Evolutionary conservation across 2,113 vertebrate genomes (phyloP), one percentile per base, ranked within the genome.

Genomic region (Panthera uncia): DNA sequence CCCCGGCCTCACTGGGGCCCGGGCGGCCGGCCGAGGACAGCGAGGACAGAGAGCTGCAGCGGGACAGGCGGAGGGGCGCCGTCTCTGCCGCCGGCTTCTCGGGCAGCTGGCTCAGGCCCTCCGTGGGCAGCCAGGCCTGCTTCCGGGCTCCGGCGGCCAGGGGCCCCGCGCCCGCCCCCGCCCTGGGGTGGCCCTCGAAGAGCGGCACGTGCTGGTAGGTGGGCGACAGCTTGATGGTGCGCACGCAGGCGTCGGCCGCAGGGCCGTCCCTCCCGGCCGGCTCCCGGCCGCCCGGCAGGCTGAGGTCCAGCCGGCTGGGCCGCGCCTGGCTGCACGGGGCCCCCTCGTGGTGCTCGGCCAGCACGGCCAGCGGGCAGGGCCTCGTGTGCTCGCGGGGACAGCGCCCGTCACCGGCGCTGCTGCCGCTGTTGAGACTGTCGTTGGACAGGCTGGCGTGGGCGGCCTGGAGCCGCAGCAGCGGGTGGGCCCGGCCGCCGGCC

Each of bases 11-110:
- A 48, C 98, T 99, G 99, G 88, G 99, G 98, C 0, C 99, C 21
- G 99, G 97, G 1, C 98, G 99, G 55, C 99, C 99, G 0, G 99
- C 99, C 0, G 99, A 99, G 45, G 99, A 99, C 3, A 99, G 99
- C 0, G 99, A 99, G 23, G 99, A 99, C 73, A 99, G 98, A 5
- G 99, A 99, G 87, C 99, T 99, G 95, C 99, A 99, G 1, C 99
- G 99, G 16, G 99, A 99, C 97, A 99, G 99, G 98, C 99, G 99
- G 92, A 99, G 99, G 0, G 99, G 99, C 1, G 99, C 99, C 45
- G 99, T 99, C 95, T 99, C 99, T 16, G 99, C 99, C 0, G 98
- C 99, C 97, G 99, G 99, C 98, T 99, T 99, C 96, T 99, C 99
- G 0, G 99, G 99, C 92, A 99, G 99, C 78, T 99, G 99, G 96